Conservation (phyloP, 37 sponge, comb jelly and placozoan species). For the Geodia barretti region DNA sequence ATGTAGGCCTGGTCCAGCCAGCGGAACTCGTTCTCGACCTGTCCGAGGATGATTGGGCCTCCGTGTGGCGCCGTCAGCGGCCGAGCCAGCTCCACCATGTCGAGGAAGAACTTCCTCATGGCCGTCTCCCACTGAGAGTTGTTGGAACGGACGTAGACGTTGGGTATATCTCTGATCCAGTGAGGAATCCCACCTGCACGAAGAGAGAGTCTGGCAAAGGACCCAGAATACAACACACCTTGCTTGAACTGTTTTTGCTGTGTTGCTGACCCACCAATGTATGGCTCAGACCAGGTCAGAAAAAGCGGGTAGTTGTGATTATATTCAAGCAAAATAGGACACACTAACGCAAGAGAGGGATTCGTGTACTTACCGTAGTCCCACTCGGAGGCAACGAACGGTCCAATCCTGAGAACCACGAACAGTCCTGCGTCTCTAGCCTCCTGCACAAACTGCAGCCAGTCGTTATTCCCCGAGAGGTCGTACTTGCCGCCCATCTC, state of each 20-base stretch:
- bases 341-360: no score
- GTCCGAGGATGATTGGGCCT: constrained; percentile 60
- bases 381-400: constrained; percentile 48
- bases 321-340: no score
- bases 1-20: constrained; percentile 33
- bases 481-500: constrained; percentile 31
- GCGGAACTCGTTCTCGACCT: constrained; percentile 64
- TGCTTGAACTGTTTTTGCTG: no score
- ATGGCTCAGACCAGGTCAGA: no score
- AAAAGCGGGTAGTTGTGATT: no score
- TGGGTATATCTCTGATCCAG: constrained; percentile 46
- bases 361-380: constrained; percentile 33
- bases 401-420: constrained; percentile 53
- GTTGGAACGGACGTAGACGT: constrained; percentile 27
- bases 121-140: constrained; percentile 43
- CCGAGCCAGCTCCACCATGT: constrained; percentile 13
- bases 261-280: no score
- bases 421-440: constrained; percentile 41
- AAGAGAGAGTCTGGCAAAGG: neutral
- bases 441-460: constrained; percentile 30
- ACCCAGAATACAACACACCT: no score
- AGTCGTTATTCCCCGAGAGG: constrained; percentile 26
- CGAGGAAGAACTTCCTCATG: constrained; percentile 38
- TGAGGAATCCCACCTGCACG: constrained; percentile 50
- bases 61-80: constrained; percentile 44